Base-by-base conservation (phyloP, 1,140 invertebrate species). In the Propsilocerus akamusi region DNA sequence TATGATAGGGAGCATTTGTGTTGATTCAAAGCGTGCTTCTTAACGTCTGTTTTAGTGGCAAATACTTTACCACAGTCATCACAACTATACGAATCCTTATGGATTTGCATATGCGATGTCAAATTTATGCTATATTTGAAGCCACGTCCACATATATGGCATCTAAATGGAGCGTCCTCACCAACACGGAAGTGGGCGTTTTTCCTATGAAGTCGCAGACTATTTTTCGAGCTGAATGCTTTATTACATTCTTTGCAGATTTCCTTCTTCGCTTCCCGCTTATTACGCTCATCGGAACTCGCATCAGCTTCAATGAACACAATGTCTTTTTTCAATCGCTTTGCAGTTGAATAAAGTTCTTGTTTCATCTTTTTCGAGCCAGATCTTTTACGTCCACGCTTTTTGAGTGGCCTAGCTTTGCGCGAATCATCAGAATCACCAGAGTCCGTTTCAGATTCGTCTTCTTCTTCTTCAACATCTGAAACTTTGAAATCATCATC, bases 111-210 rank as follows among this genome's bases (percentile, higher is more conserved):
- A 54, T 68, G 66, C 10, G 60, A 58, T 34, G 64, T 59, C 48
- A 66, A 59, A 50, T 62, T 59, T 28, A 56, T 55, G 12, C 62
- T 58, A 48, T 66, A 59, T 41, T 68, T 67, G 25, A 68, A 68
- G 47, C 56, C 55, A 34, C 61, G 59, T 24, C 62, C 59, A 54
- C 66, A 68, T 4, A 65, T 62, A 30, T 60, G 58, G 30, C 66
- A 68, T 1, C 52, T 53, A 49, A 59, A 58, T 23, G 64, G 58
- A 56, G 34, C 17, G 4, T 81, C 76, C 20, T 82, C 76, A 12
- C 76, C 76, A 14, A 78, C 76, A 49, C 81, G 80, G 20, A 72
- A 3, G 11, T 41, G 34, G 10, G 34, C 34, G 1, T 41, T 71
- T 37, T 65, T 68, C 52, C 68, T 68, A 53, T 75, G 73, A 46